Evolutionary conservation across 2,888 invertebrate species (phyloP).

Genomic region (Cyaniris semiargus): DNA sequence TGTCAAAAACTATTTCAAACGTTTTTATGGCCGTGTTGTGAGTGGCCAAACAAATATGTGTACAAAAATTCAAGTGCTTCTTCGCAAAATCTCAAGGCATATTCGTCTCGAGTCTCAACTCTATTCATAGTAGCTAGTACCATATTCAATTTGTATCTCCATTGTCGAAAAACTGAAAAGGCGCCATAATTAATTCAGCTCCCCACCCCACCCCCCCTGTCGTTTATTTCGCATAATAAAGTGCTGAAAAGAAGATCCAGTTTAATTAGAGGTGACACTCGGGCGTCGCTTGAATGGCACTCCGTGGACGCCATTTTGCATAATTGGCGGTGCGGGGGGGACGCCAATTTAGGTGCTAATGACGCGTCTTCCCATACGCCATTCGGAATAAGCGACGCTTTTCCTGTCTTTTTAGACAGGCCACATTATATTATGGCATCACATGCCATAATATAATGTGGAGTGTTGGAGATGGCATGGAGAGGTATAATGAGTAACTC

Average conservation of each 20-base stretch:
- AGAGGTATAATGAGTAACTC: constrained; percentile 10
- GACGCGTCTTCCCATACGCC: constrained; percentile 65
- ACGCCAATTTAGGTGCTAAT: constrained; percentile 80
- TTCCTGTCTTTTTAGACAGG: constrained; percentile 16
- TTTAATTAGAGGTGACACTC: constrained; percentile 79
- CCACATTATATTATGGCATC: constrained; percentile 25
- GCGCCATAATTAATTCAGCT: constrained; percentile 56
- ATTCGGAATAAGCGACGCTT: constrained; percentile 27
- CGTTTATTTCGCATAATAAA: constrained; percentile 77
- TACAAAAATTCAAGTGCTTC: not conserved
- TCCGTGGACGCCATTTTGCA: constrained; percentile 78
- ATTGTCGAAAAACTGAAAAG: constrained; percentile 27
- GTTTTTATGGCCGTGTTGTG: not conserved
- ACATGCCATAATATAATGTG: not conserved
- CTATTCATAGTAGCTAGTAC: not conserved
- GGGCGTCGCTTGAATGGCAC: constrained; percentile 74
- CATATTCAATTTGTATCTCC: constrained; percentile 15
- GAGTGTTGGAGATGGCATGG: not conserved
- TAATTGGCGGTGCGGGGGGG: constrained; percentile 76
- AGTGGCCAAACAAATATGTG: not conserved
- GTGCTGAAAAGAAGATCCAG: constrained; percentile 76
- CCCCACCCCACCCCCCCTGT: constrained; percentile 54
- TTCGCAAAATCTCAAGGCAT: not conserved
- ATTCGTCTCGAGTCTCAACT: not conserved
- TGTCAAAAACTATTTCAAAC: not conserved